Base-by-base conservation (phyloP, 2,888 invertebrate genomes). In the Elysia crispata region DNA sequence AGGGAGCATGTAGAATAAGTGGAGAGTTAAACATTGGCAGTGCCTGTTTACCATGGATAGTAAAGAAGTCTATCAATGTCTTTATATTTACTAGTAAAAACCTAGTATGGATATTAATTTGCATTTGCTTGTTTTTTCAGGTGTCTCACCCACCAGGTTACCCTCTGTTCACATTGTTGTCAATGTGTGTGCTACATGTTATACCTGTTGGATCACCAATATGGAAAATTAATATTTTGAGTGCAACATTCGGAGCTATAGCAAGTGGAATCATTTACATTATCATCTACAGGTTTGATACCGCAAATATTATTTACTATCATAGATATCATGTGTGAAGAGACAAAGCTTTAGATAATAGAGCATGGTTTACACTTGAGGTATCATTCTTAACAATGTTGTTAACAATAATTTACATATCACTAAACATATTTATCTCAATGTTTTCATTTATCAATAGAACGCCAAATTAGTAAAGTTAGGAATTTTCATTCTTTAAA, bases 61-160 rank as follows among this genome's bases (percentile, higher is more conserved):
- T 41, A 11, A 41, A 6, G 41, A 11, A 41, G 11, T 11, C 41
- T 6, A 41, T 11, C 11, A 41, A 41, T 6, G 41, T 3, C 41
- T 41, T 41, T 41, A 6, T 41, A 41, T 41, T 41, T n/a, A n/a
- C n/a, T n/a, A n/a, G n/a, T n/a, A n/a, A n/a, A n/a, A n/a, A n/a
- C n/a, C n/a, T n/a, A n/a, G n/a, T n/a, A n/a, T 41, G 41, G 41
- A 41, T 3, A 41, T 41, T 41, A 41, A 31, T 41, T 8, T 67
- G 28, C 8, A 41, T 54, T 33, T n/a, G 50, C 30, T 33, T 72
- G n/a, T n/a, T 60, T 25, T 81, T 83, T 6, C 83, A 91, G 90
- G 91, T 91, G 23, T 90, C 91, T 13, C 91, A 91, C 70, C 91
- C 91, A 5, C 91, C 91, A 41, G 91, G 91, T 5, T 91, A 91